Evolutionary conservation across 2,888 invertebrate genomes (phyloP).

Genomic region (Mesoligia furuncula): DNA sequence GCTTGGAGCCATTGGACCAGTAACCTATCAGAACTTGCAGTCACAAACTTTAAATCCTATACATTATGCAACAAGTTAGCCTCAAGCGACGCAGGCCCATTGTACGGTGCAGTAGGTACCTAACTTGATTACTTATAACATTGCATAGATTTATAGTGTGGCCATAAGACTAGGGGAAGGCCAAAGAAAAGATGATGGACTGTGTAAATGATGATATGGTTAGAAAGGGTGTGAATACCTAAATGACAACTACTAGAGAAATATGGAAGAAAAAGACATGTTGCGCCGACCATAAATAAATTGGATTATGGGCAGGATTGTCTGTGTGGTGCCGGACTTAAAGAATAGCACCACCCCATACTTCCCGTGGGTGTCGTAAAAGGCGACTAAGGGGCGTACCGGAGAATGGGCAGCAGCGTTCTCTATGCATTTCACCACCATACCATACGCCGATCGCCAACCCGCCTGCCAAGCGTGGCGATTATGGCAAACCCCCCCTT

Average conservation of each 20-base stretch:
- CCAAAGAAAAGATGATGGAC: neutral
- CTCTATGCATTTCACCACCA: no score
- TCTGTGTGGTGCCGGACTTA: no score
- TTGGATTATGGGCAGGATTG: neutral
- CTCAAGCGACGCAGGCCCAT: constrained; percentile 4
- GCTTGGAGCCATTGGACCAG: constrained; percentile 29
- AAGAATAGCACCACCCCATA: no score
- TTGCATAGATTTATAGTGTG: neutral
- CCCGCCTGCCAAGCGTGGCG: no score
- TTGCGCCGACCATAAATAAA: neutral
- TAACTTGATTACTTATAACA: constrained; percentile 18
- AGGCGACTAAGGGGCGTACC: no score
- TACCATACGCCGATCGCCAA: no score
- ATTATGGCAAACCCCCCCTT: no score
- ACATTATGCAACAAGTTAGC: constrained; percentile 59
- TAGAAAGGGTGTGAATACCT: neutral
- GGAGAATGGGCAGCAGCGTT: no score
- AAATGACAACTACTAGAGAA: neutral
- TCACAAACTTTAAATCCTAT: constrained; percentile 54
- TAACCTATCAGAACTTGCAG: constrained; percentile 53
- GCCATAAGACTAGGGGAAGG: neutral
- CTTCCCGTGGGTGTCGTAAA: no score
- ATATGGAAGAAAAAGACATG: neutral
- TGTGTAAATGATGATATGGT: neutral
- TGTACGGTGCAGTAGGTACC: neutral